Evolutionary conservation across 1,140 invertebrate species (phyloP), one percentile per base, ranked within the genome.

Genomic region (Drosophila sechellia): DNA sequence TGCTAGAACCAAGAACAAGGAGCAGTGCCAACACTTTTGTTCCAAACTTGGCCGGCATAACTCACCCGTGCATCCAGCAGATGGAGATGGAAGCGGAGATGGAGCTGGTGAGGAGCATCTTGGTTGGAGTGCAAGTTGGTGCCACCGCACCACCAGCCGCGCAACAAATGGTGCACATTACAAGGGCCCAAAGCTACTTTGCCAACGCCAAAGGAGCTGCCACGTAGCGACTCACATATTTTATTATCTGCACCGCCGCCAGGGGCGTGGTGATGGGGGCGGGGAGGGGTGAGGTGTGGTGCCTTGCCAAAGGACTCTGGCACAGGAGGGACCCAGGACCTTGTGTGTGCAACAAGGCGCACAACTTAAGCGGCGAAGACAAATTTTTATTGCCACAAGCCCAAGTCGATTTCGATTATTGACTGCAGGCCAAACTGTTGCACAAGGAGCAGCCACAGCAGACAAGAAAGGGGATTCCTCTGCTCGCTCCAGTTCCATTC

Each of bases 301-400:
- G 8, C 25, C 3, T 45, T 50, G 17, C 37, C 60, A 25, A 37
- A 66, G 64, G 52, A 27, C 15, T 37, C 6, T 6, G 31, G 1
- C 31, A 10, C 31, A n/a, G 31, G 31, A 27, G 58, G 11, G 12
- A 15, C 25, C 56, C 37, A 55, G 56, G 34, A 50, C 70, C 72
- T 31, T 31, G 31, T 80, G 50, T 87, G 83, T 83, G 83, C 83
- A 89, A 87, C 83, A 87, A 83, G 83, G 83, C 81, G 84, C 84
- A 83, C 66, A 87, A 77, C 73, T 77, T 77, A 77, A 77, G 63
- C 73, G 50, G 74, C 63, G 75, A 78, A 78, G 75, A 78, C 75
- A 78, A 78, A 78, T 78, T 78, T 78, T 78, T 78, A 78, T 78
- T 78, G 75, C 75, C 74, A 58, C 74, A 78, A 78, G 75, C 73